Conservation (phyloP, 2,888 invertebrate genomes). For the Drosophila ustulata region DNA sequence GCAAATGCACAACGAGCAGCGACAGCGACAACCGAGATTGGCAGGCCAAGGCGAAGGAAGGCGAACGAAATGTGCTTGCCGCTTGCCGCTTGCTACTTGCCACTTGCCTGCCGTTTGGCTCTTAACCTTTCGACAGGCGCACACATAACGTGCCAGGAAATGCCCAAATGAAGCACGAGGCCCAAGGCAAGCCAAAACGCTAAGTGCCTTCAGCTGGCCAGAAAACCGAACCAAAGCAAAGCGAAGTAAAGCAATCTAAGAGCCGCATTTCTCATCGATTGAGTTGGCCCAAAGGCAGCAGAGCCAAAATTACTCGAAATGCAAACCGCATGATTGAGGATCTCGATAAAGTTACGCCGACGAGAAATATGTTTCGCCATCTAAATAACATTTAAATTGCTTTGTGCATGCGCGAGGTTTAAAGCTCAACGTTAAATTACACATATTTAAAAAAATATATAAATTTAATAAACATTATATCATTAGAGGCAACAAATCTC, state of each 20-base stretch:
- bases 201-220: conserved; percentile 18
- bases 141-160: conserved; percentile 68
- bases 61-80: conserved; percentile 40
- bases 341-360: not conserved
- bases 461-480: too few relatives aligned
- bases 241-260: conserved; percentile 6
- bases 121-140: conserved; percentile 67
- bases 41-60: conserved; percentile 76
- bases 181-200: conserved; percentile 36
- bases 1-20: conserved; percentile 39
- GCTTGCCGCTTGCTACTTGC: conserved; percentile 7
- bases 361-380: not conserved
- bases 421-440: not conserved
- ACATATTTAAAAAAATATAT: not conserved
- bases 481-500: too few relatives aligned
- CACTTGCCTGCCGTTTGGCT: conserved; percentile 33
- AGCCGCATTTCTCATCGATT: conserved; percentile 9
- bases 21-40: conserved; percentile 24
- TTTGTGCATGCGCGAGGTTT: not conserved
- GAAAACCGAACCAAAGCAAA: not conserved
- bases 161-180: conserved; percentile 49
- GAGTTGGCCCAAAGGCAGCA: conserved; percentile 5
- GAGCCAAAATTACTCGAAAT: not conserved
- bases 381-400: not conserved
- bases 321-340: conserved; percentile 1